A percentile compares a stretch with the other conserved stretches of the same genome.
Evolutionary conservation across 1,140 invertebrate genomes (phyloP).

Genomic region (Centruroides sculpturatus): DNA sequence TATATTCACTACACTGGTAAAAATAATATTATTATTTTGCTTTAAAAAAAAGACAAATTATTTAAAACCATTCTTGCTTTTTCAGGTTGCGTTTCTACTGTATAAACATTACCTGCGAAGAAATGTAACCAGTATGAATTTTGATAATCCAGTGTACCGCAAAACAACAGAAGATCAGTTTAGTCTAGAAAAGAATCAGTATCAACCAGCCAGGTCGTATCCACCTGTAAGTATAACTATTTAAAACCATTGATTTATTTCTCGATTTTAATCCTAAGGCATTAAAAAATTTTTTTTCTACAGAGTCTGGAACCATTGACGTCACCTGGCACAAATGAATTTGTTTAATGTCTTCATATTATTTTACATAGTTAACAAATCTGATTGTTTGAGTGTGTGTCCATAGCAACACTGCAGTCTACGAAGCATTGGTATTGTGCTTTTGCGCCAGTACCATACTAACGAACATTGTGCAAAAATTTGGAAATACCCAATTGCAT

Average conservation of each 20-base stretch:
- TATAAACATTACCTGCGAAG: constrained; percentile 32
- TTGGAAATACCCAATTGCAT: too few species aligned
- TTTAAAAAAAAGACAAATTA: background rate
- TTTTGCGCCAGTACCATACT: too few species aligned
- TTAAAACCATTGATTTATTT: too few species aligned
- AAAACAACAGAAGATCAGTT: constrained; percentile 63
- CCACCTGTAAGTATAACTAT: constrained; percentile 22
- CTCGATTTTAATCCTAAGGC: background rate
- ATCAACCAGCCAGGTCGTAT: constrained; percentile 19
- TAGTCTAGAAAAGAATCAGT: constrained; percentile 29
- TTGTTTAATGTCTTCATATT: constrained; percentile 7
- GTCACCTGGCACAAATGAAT: constrained; percentile 19
- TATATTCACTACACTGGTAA: constrained; percentile 7
- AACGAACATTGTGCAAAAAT: too few species aligned
- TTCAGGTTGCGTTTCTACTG: constrained; percentile 12
- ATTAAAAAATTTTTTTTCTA: background rate
- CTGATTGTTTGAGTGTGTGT: too few species aligned
- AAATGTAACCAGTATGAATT: constrained; percentile 89
- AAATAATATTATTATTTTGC: background rate
- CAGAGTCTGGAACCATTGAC: constrained; percentile 18
- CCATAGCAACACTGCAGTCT: too few species aligned
- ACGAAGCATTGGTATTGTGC: too few species aligned
- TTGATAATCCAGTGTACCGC: constrained; percentile 95
- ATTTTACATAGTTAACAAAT: too few species aligned
- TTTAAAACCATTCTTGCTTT: background rate